phyloP scores from a whole-genome alignment of 2,888 invertebrate genomes.

The Nomada goodeniana region DNA sequence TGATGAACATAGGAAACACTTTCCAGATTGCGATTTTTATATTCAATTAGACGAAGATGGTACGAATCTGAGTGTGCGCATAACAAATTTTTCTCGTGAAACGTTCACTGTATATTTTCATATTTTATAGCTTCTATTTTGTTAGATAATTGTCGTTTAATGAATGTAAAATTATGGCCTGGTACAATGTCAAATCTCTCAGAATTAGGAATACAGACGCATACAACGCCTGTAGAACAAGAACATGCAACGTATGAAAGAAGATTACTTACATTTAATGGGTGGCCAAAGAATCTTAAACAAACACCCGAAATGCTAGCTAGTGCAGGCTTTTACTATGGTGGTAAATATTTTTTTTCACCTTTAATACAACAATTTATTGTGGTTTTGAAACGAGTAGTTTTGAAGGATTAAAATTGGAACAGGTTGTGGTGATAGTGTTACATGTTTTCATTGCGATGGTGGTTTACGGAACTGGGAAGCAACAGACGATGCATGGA shows the following conservation, averaged over 20 bases:
- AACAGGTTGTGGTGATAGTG: slow-evolving; percentile 89
- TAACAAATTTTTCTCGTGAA: neutral
- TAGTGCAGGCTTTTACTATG: slow-evolving; percentile 95
- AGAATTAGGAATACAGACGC: slow-evolving; percentile 87
- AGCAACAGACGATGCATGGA: slow-evolving; percentile 95
- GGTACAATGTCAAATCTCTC: slow-evolving; percentile 82
- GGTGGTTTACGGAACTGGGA: slow-evolving; percentile 97
- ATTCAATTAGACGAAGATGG: slow-evolving; percentile 72
- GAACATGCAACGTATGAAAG: slow-evolving; percentile 89
- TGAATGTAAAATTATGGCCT: slow-evolving; percentile 81
- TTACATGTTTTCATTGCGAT: slow-evolving; percentile 97
- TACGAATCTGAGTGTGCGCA: slow-evolving; percentile 55
- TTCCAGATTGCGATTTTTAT: slow-evolving; percentile 86
- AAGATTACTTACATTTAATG: slow-evolving; percentile 89
- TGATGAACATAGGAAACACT: slow-evolving; percentile 88
- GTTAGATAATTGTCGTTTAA: slow-evolving; percentile 78
- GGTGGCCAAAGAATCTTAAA: slow-evolving; percentile 91
- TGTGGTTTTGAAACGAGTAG: neutral
- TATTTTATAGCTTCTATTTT: slow-evolving; percentile 43
- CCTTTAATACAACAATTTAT: neutral
- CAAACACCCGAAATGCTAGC: slow-evolving; percentile 92
- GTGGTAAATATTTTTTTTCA: slow-evolving; percentile 81
- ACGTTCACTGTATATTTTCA: neutral
- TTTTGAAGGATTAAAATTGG: slow-evolving; percentile 8
- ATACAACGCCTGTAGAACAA: slow-evolving; percentile 88